A percentile compares a stretch with the other conserved stretches of the same genome.
These are phyloP conservation scores for Stegastes partitus DNA, from an alignment of 2,113 vertebrate genomes.

Conservation along the genomic window DNA sequence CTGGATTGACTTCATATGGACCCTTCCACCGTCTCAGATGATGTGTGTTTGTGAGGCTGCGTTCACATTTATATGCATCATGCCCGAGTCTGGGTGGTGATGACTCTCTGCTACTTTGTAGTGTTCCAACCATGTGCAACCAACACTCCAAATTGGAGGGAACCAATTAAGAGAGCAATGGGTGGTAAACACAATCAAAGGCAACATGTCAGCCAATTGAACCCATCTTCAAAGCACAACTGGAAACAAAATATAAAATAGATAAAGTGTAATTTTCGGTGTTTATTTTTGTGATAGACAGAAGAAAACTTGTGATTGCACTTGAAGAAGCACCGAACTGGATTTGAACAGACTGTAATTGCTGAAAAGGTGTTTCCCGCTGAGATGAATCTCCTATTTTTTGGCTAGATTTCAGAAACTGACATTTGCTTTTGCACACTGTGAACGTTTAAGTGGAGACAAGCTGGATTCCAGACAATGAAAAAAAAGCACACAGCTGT, in stretches of 20 bases:
- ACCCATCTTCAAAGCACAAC: conserved; percentile 34
- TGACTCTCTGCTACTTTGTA: conserved; percentile 10
- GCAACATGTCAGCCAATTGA: conserved; percentile 36
- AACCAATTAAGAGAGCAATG: conserved; percentile 39
- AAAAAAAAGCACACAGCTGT: conserved; percentile 3
- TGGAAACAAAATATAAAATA: conserved; percentile 20
- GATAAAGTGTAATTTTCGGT: conserved; percentile 1
- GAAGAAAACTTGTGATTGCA: conserved; percentile 2
- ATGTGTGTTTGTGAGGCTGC: conserved; percentile 1
- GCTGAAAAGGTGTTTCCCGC: conserved; percentile 26
- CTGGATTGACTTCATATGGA: conserved; percentile 52
- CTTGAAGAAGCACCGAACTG: conserved; percentile 8
- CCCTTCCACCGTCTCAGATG: conserved; percentile 1
- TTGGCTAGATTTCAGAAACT: not conserved
- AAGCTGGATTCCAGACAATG: not conserved
- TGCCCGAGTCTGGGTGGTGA: conserved; percentile 5
- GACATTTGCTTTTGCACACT: not conserved
- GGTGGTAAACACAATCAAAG: conserved; percentile 51
- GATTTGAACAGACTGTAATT: conserved; percentile 27
- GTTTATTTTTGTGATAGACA: not conserved
- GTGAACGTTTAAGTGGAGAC: not conserved
- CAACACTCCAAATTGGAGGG: conserved; percentile 23
- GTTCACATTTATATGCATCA: not conserved
- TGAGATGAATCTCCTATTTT: conserved; percentile 2
- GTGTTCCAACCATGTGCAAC: conserved; percentile 19